Base-by-base conservation (phyloP, 2,888 invertebrate species). In the Dione juno region DNA sequence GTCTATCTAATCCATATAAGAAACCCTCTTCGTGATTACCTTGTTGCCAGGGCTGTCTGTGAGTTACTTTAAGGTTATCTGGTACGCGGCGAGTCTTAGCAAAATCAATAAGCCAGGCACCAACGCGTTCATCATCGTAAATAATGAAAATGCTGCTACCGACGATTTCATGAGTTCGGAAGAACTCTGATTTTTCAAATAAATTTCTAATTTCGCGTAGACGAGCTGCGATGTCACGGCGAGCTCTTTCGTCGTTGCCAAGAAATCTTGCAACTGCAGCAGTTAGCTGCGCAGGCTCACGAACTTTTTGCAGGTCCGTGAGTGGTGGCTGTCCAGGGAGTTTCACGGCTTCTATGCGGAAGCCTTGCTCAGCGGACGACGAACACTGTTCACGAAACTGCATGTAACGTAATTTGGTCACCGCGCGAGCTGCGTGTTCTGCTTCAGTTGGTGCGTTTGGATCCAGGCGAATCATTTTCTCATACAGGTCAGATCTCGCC, bases 21-120 rank as follows among this genome's bases (percentile, higher is more conserved):
- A 98, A 97, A 9, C 99, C 99, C 87, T 99, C 99, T 88, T 99
- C 99, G 83, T 97, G 97, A 87, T 99, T 99, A n/a, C 99, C 99
- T 77, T 97, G 96, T 72, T 94, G 85, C 99, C 99, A 99, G 14
- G 95, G 93, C 9, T 94, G 93, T 69, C 98, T 94, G 85, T 99
- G 99, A 77, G 95, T 95, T 16, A 99, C 94, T 64, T 88, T 92
- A 35, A 94, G 79, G 11, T 95, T 96, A 28, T 95, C 94, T 0
- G 97, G 96, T 59, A 98, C 92, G 66, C 94, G 94, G 67, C 96
- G 94, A 0, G 98, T 98, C 86, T 99, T 99, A 61, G 98, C 99
- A 85, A 99, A 99, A 86, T 99, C 99, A 74, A 99, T 99, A 78
- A 99, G 94, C 99, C 99, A 99, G 9, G 96, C 98, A 35, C 98